Evolutionary conservation across 37 sponge, comb jelly and placozoan genomes (phyloP).

Genomic region (Chondrilla cf. caribensis): DNA sequence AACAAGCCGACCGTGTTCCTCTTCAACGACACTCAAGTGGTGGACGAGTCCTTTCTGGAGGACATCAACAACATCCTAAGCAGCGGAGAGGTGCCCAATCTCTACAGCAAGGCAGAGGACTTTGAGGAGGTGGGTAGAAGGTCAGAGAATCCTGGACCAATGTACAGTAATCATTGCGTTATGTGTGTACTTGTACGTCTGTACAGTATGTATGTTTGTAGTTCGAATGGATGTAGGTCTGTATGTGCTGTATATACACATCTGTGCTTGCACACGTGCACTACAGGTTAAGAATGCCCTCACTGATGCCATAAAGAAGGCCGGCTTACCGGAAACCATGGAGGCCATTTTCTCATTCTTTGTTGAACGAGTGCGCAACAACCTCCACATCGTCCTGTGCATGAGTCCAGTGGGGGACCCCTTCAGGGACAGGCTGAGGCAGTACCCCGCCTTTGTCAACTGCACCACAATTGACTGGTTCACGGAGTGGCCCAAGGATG

Average conservation of each 20-base stretch:
- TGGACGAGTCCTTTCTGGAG: conserved; percentile 94
- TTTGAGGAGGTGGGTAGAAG: conserved; percentile 96
- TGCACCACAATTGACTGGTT: conserved; percentile 99
- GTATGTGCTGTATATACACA: neutral
- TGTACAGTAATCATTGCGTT: neutral
- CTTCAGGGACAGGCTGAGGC: conserved; percentile 93
- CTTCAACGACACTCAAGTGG: conserved; percentile 98
- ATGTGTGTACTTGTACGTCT: neutral
- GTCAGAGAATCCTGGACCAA: too few relatives aligned
- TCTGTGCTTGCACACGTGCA: too few relatives aligned
- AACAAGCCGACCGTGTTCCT: conserved; percentile 98
- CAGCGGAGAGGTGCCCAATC: conserved; percentile 98
- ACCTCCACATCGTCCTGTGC: conserved; percentile 92
- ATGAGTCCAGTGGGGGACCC: conserved; percentile 99
- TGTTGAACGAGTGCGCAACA: conserved; percentile 92
- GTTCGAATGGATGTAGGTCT: too few relatives aligned
- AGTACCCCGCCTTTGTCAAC: conserved; percentile 98
- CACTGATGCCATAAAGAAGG: conserved; percentile 63
- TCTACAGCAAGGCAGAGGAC: conserved; percentile 94
- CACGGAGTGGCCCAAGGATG: conserved; percentile 97
- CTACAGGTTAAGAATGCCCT: conserved; percentile 73
- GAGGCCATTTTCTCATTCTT: conserved; percentile 88
- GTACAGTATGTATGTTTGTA: neutral
- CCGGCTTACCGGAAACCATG: conserved; percentile 76
- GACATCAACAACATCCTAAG: conserved; percentile 99